Base-by-base conservation (phyloP, 1,140 invertebrate species). In the Halictus rubicundus region DNA sequence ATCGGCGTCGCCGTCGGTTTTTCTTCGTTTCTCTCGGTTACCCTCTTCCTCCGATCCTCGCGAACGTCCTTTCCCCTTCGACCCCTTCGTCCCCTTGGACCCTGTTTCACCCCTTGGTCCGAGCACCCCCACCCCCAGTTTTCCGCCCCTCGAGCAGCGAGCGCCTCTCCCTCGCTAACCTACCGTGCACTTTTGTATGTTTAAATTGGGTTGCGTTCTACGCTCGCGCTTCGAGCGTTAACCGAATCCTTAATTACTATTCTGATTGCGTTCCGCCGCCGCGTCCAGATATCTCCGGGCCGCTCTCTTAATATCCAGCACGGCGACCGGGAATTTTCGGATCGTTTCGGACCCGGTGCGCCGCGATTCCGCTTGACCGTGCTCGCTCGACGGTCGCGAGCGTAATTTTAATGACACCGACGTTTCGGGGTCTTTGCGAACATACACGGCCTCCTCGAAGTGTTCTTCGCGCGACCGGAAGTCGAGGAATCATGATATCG, bases 181-280 rank as follows among this genome's bases (percentile, higher is more conserved):
- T 78, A 74, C 77, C 87, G 82, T 89, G 84, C 70, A 90, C 86
- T 90, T 90, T 90, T 89, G 88, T 88, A 85, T 75, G 80, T 78
- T 90, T 88, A 89, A 90, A 90, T 90, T 90, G 88, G 88, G 86
- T 90, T 89, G 87, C 85, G 83, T 88, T 89, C 82, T 82, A 84
- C 85, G 80, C 85, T 89, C 82, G 85, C 85, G 85, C 85, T 83
- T 85, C 74, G 84, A 87, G 84, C 87, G 87, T 90, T 89, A 89
- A 90, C 87, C 87, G 86, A 90, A 90, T 90, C 87, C 85, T 91
- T 90, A 89, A 90, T 90, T 91, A 90, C 88, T 90, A 90, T 90
- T 90, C 87, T 88, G 89, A 91, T 90, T 90, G 89, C 88, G 82
- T 89, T 89, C 78, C 76, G 52, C 27, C 27, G 63, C 71, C 77